Evolutionary conservation across 2,797 vertebrate species (phyloP), one percentile per base, ranked within the genome.

Genomic region (Coregonus sp.): DNA sequence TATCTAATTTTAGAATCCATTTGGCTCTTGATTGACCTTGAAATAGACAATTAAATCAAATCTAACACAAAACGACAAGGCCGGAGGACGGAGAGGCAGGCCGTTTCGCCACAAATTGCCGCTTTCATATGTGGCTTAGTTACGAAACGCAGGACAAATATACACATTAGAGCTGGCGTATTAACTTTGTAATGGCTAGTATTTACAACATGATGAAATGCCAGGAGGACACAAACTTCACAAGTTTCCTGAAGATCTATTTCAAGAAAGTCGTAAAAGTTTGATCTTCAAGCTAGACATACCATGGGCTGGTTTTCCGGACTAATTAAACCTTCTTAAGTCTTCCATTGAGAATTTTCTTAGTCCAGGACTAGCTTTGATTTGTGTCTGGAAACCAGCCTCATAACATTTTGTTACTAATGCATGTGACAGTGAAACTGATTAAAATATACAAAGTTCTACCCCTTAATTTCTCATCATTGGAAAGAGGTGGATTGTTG

Each of bases 1-100:
- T 86, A 88, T 92, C 93, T 94, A 94, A 95, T 95, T 95, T 94
- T 94, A 95, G 94, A 93, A 89, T 93, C 92, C 93, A 94, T 92
- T 92, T 88, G 90, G 93, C 92, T 92, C 92, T 90, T 85, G 85
- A 91, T 87, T 86, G 84, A 83, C 85, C 86, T 86, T 90, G 86
- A 89, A 91, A 85, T 87, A 70, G 77, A 89, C 83, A 89, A 92
- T 92, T 91, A 90, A 89, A 86, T 90, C 86, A 89, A 88, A 74
- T 79, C 82, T 90, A 88, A 85, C 86, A 86, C 75, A 56, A 83
- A 89, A 82, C 84, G 88, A 89, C 75, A 85, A 73, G 77, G 81
- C 31, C 2, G 66, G 31, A 35, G 31, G 85, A 77, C 78, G 12
- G 61, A 80, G 56, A 75, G 70, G 70, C 69, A 75, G 70, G 66